Base-by-base conservation (phyloP, 2,113 vertebrate genomes). In the Petrocephalus zakoni region DNA sequence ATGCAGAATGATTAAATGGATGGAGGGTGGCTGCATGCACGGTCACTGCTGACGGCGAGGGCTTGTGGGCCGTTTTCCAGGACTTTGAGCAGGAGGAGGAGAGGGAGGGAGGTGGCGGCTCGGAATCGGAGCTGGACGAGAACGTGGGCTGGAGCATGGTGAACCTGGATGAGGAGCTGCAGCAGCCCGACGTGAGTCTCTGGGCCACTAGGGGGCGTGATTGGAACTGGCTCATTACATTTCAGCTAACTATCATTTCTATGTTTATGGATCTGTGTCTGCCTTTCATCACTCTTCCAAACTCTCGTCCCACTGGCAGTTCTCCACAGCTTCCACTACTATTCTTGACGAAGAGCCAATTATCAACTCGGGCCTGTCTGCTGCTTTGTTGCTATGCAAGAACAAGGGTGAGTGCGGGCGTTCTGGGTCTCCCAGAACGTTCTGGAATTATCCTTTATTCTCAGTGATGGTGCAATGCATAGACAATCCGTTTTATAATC, bases 321-420 rank as follows among this genome's bases (percentile, higher is more conserved):
- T 97, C 81, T 93, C 96, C 1, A 96, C 97, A 4, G 95, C 96
- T 8, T 97, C 95, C 55, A 97, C 97, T 87, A 98, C 97, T 90
- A 98, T 98, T 92, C 92, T 98, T 92, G 97, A 98, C 0, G 97
- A 98, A 91, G 97, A 98, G 92, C 97, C 97, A 37, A 98, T 98
- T 0, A 97, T 98, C 89, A 98, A 96, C 88, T 95, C 97, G 0
- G 97, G 97, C n/a, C 94, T 96, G 5, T 96, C 92, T 0, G 97
- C 97, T 0, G 97, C 97, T 0, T 90, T 98, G 88, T 93, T 95
- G 46, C 86, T 98, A 78, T 98, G 97, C 91, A 97, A 97, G 93
- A 98, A 97, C 92, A 98, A 98, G 95, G 96, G 96, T 95, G 9
- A 91, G 90, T 13, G 8, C 7, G 52, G 51, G 37, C 9, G 21